These are phyloP conservation scores for Actinostola sp. DNA, from an alignment of 92 coral and sea anemone species.

Conservation along the genomic window DNA sequence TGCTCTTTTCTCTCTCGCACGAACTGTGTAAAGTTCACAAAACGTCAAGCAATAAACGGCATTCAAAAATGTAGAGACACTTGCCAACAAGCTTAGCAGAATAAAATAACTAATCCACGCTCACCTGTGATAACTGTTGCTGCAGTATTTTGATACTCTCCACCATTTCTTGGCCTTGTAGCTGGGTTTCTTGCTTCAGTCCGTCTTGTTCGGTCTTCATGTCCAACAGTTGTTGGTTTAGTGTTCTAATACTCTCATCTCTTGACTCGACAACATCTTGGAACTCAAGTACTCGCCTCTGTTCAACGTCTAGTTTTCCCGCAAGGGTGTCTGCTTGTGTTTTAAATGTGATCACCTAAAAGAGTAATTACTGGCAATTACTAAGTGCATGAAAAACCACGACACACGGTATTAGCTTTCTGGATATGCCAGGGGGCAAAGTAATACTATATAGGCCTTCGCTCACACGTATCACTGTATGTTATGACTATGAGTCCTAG, in stretches of 20 bases:
- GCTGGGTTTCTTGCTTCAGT: constrained; percentile 67
- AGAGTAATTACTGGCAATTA: not conserved
- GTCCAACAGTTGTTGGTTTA: constrained; percentile 63
- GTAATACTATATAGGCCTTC: too few relatives aligned
- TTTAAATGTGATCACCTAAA: constrained; percentile 70
- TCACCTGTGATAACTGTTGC: constrained; percentile 77
- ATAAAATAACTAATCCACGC: not conserved
- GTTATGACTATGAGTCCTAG: too few relatives aligned
- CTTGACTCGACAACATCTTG: constrained; percentile 56
- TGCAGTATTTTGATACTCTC: constrained; percentile 77
- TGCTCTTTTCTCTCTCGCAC: too few relatives aligned
- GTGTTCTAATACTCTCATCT: constrained; percentile 63
- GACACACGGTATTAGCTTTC: too few relatives aligned
- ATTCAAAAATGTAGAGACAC: too few relatives aligned
- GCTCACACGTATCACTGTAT: too few relatives aligned
- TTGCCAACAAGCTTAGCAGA: too few relatives aligned
- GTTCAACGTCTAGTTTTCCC: constrained; percentile 67
- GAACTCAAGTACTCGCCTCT: constrained; percentile 67
- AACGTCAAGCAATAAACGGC: too few relatives aligned
- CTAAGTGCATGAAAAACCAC: not conserved
- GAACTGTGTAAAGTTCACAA: too few relatives aligned
- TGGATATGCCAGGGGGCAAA: not conserved
- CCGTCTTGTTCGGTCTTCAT: constrained; percentile 59
- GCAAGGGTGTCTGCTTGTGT: constrained; percentile 80
- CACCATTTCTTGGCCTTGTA: constrained; percentile 80